Evolutionary conservation across 2,113 vertebrate genomes (phyloP), one percentile per base, ranked within the genome.

Genomic region (Leptodactylus fuscus): DNA sequence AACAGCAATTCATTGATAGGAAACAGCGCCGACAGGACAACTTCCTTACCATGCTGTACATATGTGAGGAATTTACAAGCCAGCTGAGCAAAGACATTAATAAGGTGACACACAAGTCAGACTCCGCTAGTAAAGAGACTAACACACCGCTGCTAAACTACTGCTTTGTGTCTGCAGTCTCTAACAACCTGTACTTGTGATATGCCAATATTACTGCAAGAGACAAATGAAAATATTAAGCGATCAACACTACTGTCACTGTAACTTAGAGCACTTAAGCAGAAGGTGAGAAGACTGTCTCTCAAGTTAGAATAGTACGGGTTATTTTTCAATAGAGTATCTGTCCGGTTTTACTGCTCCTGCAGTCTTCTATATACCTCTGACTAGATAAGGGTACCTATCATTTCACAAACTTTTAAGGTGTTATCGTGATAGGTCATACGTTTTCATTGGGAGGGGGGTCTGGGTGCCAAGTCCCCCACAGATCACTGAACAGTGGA

Each of bases 1-100:
- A 41, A 44, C 48, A 85, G 75, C 74, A 67, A 49, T 38, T 76
- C 74, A 67, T 38, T 60, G 49, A n/a, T 82, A 85, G 83, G 83
- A 85, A 85, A 49, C 83, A 24, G 20, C 77, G 58, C 73, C 18
- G 58, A 53, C 60, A 69, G 34, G 48, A 41, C 67, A 48, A 71
- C 44, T 85, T 78, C 75, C 75, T 85, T 44, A 71, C 22, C 4
- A 24, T 51, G 32, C 62, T 71, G 48, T 80, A 67, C 60, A 53
- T 38, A 51, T 55, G 83, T 44, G 62, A 10, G 62, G 75, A 85
- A 85, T 85, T 85, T 85, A 85, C 62, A 80, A 80, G 83, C 62
- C 48, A 70, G 32, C 83, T 32, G 75, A 71, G 75, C 62, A 29
- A 48, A 78, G 58, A 85, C 83, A 71, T 79, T 67, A 71, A 55